Percentiles rank a stretch among this genome's conserved stretches.
phyloP scores from a whole-genome alignment of 2,797 vertebrate genomes.

The Serranus cabrilla region DNA sequence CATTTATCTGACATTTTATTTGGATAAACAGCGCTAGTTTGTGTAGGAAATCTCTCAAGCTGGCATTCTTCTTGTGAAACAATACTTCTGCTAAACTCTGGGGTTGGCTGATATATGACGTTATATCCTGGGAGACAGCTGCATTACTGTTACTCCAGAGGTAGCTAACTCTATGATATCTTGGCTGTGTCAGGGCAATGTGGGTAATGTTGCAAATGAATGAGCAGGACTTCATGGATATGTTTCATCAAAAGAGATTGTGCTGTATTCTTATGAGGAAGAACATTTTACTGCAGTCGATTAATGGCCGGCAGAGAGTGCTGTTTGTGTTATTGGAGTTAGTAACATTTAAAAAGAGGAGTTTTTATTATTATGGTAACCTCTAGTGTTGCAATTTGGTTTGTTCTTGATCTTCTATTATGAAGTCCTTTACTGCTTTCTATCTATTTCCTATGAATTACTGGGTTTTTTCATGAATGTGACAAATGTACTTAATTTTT shows the following conservation, averaged over 20 bases:
- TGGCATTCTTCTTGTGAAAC: neutral
- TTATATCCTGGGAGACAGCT: neutral
- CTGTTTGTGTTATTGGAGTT: no score
- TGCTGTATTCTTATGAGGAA: no score
- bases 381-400: no score
- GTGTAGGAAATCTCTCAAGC: neutral
- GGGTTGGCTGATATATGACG: neutral
- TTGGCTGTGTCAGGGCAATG: conserved; percentile 5
- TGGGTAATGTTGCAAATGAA: conserved; percentile 30
- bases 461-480: conserved; percentile 1
- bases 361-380: no score
- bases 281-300: no score
- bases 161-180: neutral
- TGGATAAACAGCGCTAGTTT: conserved; percentile 10
- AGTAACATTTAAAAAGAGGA: no score
- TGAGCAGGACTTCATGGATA: conserved; percentile 29
- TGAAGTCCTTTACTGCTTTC: no score
- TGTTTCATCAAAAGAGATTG: no score
- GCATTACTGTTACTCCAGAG: neutral
- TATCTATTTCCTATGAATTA: no score
- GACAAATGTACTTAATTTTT: conserved; percentile 18
- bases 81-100: neutral
- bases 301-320: no score
- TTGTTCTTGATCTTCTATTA: no score
- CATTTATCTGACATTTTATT: neutral